Evolutionary conservation across 2,888 invertebrate species (phyloP).

Genomic region (Busseola fusca): DNA sequence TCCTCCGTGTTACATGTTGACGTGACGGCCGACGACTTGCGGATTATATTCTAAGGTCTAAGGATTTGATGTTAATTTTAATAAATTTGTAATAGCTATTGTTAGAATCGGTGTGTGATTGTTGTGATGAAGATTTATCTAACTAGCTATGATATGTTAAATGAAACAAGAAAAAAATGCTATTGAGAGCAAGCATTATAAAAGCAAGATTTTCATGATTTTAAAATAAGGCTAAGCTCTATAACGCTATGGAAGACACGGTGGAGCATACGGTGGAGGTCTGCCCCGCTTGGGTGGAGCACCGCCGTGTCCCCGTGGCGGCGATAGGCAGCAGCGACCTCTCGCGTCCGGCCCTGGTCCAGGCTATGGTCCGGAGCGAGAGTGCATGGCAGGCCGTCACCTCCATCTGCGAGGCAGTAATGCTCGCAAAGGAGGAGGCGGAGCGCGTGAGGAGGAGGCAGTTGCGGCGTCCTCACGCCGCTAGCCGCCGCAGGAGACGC

Average conservation of each 20-base stretch:
- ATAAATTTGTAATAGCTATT: neutral
- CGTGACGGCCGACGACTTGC: slow-evolving; percentile 42
- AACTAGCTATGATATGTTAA: neutral
- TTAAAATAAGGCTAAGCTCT: neutral
- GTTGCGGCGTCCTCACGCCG: no score
- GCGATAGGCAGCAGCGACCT: no score
- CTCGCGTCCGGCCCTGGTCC: no score
- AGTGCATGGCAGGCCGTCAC: no score
- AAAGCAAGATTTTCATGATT: neutral
- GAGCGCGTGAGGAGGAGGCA: no score
- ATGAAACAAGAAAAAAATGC: neutral
- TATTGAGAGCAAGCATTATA: neutral
- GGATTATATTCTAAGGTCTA: slow-evolving; percentile 35
- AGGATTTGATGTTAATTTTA: slow-evolving; percentile 23
- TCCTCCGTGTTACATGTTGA: slow-evolving; percentile 35
- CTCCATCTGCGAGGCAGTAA: no score
- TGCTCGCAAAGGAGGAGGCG: no score
- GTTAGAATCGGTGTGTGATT: neutral
- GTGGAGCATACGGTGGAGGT: no score
- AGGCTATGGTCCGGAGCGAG: no score
- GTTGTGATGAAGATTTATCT: neutral
- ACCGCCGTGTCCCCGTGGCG: no score
- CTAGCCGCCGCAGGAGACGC: no score
- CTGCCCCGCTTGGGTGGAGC: no score
- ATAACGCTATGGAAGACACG: neutral